These are phyloP conservation scores for Bambusicola thoracicus DNA, from an alignment of 2,113 vertebrate genomes.

Conservation along the genomic window DNA sequence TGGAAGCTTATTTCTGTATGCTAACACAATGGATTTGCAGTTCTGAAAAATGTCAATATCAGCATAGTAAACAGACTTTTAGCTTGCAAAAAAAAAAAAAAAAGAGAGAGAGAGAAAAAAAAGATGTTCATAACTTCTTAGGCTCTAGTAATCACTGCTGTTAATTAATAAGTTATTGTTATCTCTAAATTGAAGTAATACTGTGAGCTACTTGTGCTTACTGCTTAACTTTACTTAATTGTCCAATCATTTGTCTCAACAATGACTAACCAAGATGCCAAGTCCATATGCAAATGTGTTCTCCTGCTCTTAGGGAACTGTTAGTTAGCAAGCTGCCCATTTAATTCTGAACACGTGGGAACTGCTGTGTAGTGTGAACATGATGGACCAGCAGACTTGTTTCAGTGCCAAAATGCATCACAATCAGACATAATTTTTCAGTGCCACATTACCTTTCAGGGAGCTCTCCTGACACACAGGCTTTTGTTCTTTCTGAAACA, in stretches of 20 bases:
- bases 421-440: constrained; percentile 17
- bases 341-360: not conserved
- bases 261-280: not conserved
- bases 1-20: not conserved
- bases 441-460: not conserved
- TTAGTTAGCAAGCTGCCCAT: not conserved
- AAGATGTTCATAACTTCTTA: not conserved
- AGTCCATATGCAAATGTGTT: not conserved
- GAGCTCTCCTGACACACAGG: not conserved
- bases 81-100: not conserved
- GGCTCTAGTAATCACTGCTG: constrained; percentile 15
- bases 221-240: constrained; percentile 39
- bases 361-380: not conserved
- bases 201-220: not conserved
- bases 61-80: not conserved
- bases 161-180: constrained; percentile 70
- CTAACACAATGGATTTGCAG: constrained; percentile 1
- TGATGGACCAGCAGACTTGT: constrained; percentile 19
- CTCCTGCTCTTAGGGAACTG: not conserved
- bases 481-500: not conserved
- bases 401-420: not conserved
- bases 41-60: constrained; percentile 14
- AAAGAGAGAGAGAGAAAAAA: too few relatives aligned
- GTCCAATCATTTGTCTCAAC: constrained; percentile 33
- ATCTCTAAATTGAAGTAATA: constrained; percentile 59